Evolutionary conservation across 2,888 invertebrate species (phyloP), one percentile per base, ranked within the genome.

Genomic region (Agrochola lychnidis): DNA sequence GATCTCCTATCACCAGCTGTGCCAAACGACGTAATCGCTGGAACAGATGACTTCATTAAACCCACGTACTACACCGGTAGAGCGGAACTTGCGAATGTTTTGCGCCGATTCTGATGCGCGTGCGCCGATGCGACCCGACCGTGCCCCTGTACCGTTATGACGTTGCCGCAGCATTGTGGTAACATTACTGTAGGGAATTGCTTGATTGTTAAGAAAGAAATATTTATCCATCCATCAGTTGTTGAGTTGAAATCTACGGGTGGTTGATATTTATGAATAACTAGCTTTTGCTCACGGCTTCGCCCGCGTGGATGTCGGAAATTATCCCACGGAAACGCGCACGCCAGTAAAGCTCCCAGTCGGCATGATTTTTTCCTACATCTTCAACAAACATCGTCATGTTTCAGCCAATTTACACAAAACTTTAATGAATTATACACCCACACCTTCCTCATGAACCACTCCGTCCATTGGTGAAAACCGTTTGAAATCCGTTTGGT

Each of bases 61-160:
- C 67, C 36, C 42, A 45, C 25, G 25, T 69, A 36, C 16, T 25
- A 22, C 25, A 67, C 77, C 67, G 66, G 62, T 63, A 70, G 68
- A 82, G 71, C 77, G 85, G 82, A 87, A 81, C 73, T 62, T 77
- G 70, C 76, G 71, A 83, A 81, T 79, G 71, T 76, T 73, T 73
- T 61, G 80, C 69, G 78, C 69, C 77, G 76, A 79, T 75, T 84
- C 66, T 64, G 64, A 56, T 56, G 83, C 82, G 73, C 84, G 82
- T 86, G 82, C 83, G 76, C 68, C 59, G 56, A 53, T 70, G 71
- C 84, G 76, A 79, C 80, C 78, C 74, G 78, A 61, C 74, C 74
- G 76, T 87, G 73, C 76, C 75, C 76, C 75, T 79, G 76, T 86
- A 87, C 87, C 87, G 87, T 87, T 87, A 87, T 36, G 48, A 74